Evolutionary conservation across 2,797 vertebrate species (phyloP), one percentile per base, ranked within the genome.

Genomic region (Periparus ater): DNA sequence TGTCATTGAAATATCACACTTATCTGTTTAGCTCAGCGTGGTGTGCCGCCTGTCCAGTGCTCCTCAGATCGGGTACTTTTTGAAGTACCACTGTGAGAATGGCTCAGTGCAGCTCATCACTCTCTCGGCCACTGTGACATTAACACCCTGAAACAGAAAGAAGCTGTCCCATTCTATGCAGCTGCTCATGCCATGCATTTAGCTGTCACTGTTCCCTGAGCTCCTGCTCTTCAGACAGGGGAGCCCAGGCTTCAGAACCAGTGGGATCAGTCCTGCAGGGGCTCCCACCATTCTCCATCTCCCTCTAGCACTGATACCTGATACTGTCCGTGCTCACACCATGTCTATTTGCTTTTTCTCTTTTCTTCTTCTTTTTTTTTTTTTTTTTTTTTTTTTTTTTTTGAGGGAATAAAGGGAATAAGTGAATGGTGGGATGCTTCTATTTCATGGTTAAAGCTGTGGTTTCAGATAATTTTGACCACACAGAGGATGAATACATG

Each of bases 1-100:
- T 90, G 91, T 85, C 77, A 48, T 38, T 88, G 83, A 88, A 91
- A 94, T 93, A 85, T 95, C 91, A 87, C 62, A 77, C 82, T 92
- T 75, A 48, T 1, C 78, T 86, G 8, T 89, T 80, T 83, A 89
- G 83, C 82, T 81, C 90, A 90, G 87, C 16, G 0, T 88, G 89
- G 58, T 36, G 48, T 51, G 47, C 90, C 73, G 55, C 81, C 91
- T 96, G 83, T 77, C 85, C 87, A 76, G 67, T 44, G 85, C 73
- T 48, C 82, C 76, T 92, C 80, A 80, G 72, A 92, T 54, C 38
- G 68, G 61, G 30, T n/a, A 40, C 94, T 88, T 79, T 17, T 51
- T 34, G 20, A 87, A 81, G 81, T 80, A 61, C 42, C 57, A 44
- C 78, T 12, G 67, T 38, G 75, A 85, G 60, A 89, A 76, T 60